phyloP scores from a whole-genome alignment of 2,888 invertebrate genomes.

The Athripsodes cinereus region DNA sequence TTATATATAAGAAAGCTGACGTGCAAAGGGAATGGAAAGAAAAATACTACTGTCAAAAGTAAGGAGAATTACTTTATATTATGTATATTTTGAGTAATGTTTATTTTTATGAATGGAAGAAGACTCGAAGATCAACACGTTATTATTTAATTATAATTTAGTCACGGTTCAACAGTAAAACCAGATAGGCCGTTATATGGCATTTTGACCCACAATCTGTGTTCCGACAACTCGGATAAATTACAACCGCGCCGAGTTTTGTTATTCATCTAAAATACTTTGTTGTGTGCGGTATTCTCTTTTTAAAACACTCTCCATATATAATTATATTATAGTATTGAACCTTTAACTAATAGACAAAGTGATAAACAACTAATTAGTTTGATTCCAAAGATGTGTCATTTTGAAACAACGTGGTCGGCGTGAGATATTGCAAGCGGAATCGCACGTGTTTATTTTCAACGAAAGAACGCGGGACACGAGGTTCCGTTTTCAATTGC shows the following conservation, averaged over 20 bases:
- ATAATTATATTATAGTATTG: background rate
- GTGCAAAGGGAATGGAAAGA: slow-evolving; percentile 10
- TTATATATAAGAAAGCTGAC: slow-evolving; percentile 11
- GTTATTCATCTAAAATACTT: background rate
- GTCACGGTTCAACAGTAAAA: slow-evolving; percentile 14
- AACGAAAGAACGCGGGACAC: no score
- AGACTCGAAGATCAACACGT: no score
- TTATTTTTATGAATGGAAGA: no score
- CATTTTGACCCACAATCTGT: slow-evolving; percentile 25
- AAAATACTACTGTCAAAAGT: slow-evolving; percentile 15
- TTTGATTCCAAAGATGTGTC: no score
- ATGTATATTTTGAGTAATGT: slow-evolving; percentile 5
- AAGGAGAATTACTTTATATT: slow-evolving; percentile 10
- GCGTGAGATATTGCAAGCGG: background rate
- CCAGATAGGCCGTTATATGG: slow-evolving; percentile 24
- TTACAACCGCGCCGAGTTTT: background rate
- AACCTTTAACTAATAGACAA: background rate
- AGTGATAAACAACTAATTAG: no score
- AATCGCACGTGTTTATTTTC: background rate
- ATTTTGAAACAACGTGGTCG: background rate
- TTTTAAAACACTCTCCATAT: background rate
- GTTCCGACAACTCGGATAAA: slow-evolving; percentile 6
- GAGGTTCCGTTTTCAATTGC: background rate
- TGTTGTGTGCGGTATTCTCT: no score
- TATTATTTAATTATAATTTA: background rate